phyloP scores from a whole-genome alignment of 2,888 invertebrate species.

The Atethmia centrago region DNA sequence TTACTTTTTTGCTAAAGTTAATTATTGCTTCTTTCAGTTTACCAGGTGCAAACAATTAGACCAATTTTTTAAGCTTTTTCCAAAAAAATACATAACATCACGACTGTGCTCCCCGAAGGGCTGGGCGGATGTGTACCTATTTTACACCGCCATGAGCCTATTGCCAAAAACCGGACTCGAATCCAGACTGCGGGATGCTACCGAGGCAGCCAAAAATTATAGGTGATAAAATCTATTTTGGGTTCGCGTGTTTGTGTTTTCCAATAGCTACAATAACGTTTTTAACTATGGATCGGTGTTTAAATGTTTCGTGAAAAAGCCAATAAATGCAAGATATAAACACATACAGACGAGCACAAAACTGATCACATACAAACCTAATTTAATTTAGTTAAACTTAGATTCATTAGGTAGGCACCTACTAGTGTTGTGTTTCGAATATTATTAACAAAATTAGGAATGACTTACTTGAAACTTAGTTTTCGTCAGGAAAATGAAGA shows the following conservation, averaged over 20 bases:
- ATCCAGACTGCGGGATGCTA: background rate
- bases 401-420: too few species aligned
- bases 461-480: too few species aligned
- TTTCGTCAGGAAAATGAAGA: background rate
- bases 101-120: background rate
- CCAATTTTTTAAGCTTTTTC: background rate
- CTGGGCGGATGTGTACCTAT: background rate
- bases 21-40: too few species aligned
- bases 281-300: constrained; percentile 49
- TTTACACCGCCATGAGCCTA: background rate
- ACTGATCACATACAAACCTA: background rate
- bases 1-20: background rate
- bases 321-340: constrained; percentile 37
- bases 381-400: background rate
- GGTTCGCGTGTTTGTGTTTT: constrained; percentile 7
- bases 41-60: background rate
- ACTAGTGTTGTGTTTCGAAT: background rate
- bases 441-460: background rate
- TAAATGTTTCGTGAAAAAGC: constrained; percentile 53
- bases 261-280: constrained; percentile 24
- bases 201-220: background rate
- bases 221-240: background rate
- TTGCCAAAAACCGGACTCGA: background rate
- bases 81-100: background rate
- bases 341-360: constrained; percentile 30